Conservation (phyloP, 2,888 invertebrate species). For the Dryadula phaetusa region DNA sequence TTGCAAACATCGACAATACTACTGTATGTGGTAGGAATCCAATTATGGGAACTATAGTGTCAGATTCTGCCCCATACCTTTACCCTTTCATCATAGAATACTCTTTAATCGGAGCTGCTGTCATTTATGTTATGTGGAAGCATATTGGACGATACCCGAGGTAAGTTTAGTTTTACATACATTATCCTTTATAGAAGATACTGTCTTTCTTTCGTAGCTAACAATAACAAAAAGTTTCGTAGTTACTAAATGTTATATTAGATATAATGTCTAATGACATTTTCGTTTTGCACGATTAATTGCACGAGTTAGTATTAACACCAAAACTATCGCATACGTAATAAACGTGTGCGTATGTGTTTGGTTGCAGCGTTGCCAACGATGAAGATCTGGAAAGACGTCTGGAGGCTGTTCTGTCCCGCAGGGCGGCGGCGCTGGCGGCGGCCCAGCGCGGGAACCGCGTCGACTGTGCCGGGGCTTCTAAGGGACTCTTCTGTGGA, state of each 20-base stretch:
- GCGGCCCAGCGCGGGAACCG: conserved; percentile 92
- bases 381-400: conserved; percentile 95
- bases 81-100: conserved; percentile 98
- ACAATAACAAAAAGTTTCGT: neutral
- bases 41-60: conserved; percentile 96
- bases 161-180: conserved; percentile 65
- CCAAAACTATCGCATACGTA: conserved; percentile 48
- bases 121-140: conserved; percentile 98
- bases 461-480: conserved; percentile 97
- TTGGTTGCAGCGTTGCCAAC: conserved; percentile 83
- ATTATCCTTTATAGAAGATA: neutral
- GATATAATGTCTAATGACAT: no score
- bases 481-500: conserved; percentile 96
- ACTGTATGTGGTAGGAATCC: conserved; percentile 91
- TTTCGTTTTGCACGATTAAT: conserved; percentile 46
- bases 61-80: conserved; percentile 96
- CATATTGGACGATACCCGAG: conserved; percentile 95
- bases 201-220: neutral
- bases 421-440: conserved; percentile 93
- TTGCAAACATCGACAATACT: conserved; percentile 83
- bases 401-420: conserved; percentile 93
- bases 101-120: conserved; percentile 96
- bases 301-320: conserved; percentile 35
- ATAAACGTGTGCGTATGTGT: conserved; percentile 70
- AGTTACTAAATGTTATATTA: neutral